Percentiles rank a stretch among this genome's conserved stretches.
Evolutionary conservation across 2,888 invertebrate genomes (phyloP).

Genomic region (Lepidochitona cinerea): DNA sequence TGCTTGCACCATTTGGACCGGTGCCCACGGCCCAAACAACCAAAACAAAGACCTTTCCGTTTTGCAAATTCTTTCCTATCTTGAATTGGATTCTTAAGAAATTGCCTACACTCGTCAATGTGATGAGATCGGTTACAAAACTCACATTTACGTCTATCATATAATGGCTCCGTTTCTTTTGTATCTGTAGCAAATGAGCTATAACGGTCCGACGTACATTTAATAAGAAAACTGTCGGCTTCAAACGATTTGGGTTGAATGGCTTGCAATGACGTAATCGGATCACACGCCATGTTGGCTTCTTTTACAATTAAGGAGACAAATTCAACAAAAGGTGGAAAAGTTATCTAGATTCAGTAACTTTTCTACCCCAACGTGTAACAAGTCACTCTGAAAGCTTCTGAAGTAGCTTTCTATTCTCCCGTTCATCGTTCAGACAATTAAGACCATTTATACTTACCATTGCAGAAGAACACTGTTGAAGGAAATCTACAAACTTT

Average conservation of each 20-base stretch:
- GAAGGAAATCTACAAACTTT: slow-evolving; percentile 20
- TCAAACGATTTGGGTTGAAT: neutral
- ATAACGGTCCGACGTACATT: neutral
- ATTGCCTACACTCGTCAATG: slow-evolving; percentile 9
- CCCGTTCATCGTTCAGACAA: slow-evolving; percentile 21
- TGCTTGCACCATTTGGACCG: slow-evolving; percentile 19
- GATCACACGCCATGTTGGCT: slow-evolving; percentile 9
- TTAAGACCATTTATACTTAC: slow-evolving; percentile 9
- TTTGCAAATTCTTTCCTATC: slow-evolving; percentile 12
- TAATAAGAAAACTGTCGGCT: neutral
- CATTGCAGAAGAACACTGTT: slow-evolving; percentile 22
- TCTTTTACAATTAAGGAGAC: slow-evolving; percentile 6
- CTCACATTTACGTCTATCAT: neutral
- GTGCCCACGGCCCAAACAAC: slow-evolving; percentile 22
- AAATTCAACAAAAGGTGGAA: slow-evolving; percentile 7
- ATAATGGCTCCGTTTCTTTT: neutral
- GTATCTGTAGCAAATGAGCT: neutral
- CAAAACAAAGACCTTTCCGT: slow-evolving; percentile 24
- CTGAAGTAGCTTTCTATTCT: slow-evolving; percentile 20
- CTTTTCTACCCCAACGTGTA: slow-evolving; percentile 19
- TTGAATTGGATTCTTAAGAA: neutral
- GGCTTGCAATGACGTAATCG: neutral
- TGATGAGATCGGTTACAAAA: slow-evolving; percentile 6
- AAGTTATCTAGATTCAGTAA: neutral
- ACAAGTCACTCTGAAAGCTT: slow-evolving; percentile 25